phyloP scores from a whole-genome alignment of 1,140 invertebrate species.

The Physella acuta region DNA sequence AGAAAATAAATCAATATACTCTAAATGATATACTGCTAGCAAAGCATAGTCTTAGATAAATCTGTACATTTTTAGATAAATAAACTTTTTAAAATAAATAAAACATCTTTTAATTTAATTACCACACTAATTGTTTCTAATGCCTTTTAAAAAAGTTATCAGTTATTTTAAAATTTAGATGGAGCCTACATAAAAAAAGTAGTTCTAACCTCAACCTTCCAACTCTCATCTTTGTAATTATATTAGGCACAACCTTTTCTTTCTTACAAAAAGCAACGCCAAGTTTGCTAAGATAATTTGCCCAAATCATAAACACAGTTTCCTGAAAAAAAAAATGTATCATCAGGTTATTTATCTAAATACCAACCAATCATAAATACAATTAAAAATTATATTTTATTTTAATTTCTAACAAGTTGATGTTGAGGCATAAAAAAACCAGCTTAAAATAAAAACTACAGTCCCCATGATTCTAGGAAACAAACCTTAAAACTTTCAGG shows the following conservation, averaged over 20 bases:
- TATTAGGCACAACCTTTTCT: constrained; percentile 13
- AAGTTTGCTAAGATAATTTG: constrained; percentile 7
- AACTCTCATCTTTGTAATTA: neutral
- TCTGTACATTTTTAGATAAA: neutral
- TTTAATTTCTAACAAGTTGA: neutral
- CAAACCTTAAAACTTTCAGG: constrained; percentile 5
- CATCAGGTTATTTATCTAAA: neutral
- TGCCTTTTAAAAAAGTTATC: neutral
- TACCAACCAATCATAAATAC: neutral
- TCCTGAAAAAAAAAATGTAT: constrained; percentile 12
- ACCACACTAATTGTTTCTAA: neutral
- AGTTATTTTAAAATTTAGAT: neutral
- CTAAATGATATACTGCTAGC: neutral
- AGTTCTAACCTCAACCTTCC: constrained; percentile 2
- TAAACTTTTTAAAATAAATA: neutral
- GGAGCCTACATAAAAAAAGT: neutral
- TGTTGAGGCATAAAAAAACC: neutral
- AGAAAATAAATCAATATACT: neutral
- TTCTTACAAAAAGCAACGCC: constrained; percentile 20
- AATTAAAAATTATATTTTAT: neutral
- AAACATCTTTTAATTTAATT: neutral
- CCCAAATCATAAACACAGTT: constrained; percentile 15
- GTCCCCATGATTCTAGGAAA: neutral
- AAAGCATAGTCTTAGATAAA: neutral
- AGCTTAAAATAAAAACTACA: neutral